These are phyloP conservation scores for Harpagoxenus sublaevis DNA, from an alignment of 2,888 invertebrate genomes.

Conservation along the genomic window DNA sequence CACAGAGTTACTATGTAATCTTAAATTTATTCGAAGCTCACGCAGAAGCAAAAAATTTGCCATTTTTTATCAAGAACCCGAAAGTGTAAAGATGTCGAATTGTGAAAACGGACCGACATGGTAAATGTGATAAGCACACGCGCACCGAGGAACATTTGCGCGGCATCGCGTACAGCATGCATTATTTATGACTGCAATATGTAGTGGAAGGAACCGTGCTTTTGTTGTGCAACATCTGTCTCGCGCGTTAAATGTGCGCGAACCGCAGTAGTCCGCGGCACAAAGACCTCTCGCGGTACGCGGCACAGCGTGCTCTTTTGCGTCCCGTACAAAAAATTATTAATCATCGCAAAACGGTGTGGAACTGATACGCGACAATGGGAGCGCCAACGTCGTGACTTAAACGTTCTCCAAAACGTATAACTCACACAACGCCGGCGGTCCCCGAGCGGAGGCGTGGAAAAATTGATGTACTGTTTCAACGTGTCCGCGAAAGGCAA, in stretches of 20 bases:
- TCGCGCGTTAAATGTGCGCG: constrained; percentile 26
- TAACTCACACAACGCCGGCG: constrained; percentile 19
- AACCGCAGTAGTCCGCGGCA: constrained; percentile 9
- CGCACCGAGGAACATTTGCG: not conserved
- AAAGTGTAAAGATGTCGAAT: not conserved
- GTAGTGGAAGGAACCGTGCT: constrained; percentile 35
- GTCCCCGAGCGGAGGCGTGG: constrained; percentile 28
- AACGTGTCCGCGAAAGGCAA: constrained; percentile 31
- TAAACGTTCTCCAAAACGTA: constrained; percentile 30
- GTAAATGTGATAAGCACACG: constrained; percentile 23
- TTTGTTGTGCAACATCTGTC: constrained; percentile 40
- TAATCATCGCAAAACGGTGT: constrained; percentile 19
- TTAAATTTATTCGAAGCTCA: not conserved
- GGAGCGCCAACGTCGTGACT: constrained; percentile 33
- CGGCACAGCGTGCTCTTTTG: constrained; percentile 7
- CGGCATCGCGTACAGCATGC: not conserved
- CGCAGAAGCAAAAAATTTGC: not conserved
- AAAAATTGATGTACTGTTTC: constrained; percentile 44
- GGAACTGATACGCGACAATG: constrained; percentile 18
- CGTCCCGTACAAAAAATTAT: constrained; percentile 24
- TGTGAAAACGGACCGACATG: not conserved
- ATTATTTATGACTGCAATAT: constrained; percentile 47
- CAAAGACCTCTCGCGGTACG: constrained; percentile 13
- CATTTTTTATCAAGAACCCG: not conserved
- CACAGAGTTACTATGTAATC: not conserved